A percentile compares a stretch with the other conserved stretches of the same genome.
phyloP scores from a whole-genome alignment of 2,888 invertebrate species.

The Eupeodes luniger region DNA sequence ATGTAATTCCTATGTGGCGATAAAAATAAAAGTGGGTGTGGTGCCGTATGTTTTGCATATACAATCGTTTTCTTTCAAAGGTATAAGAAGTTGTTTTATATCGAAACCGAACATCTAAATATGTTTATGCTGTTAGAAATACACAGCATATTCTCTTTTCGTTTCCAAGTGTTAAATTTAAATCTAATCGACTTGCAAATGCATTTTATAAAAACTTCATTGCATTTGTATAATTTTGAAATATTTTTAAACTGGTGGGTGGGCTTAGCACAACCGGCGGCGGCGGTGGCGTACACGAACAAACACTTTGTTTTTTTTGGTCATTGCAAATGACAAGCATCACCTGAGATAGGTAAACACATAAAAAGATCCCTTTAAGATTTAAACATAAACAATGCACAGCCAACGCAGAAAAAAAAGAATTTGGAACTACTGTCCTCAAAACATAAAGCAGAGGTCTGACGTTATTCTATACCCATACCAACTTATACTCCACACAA shows the following conservation, averaged over 20 bases:
- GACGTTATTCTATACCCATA: background rate
- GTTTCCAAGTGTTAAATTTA: constrained; percentile 13
- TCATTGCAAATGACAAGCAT: constrained; percentile 59
- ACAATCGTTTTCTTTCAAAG: too few species aligned
- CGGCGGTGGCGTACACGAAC: background rate
- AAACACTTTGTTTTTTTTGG: constrained; percentile 23
- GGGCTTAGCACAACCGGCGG: too few species aligned
- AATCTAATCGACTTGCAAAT: constrained; percentile 60
- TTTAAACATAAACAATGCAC: constrained; percentile 14
- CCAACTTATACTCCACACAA: background rate
- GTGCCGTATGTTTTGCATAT: too few species aligned
- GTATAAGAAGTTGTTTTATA: too few species aligned
- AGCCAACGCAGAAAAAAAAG: background rate
- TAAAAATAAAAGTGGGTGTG: too few species aligned
- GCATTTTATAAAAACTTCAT: constrained; percentile 19
- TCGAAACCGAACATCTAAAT: too few species aligned
- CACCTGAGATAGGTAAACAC: constrained; percentile 8
- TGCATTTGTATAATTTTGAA: constrained; percentile 47
- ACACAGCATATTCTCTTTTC: background rate
- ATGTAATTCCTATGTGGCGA: too few species aligned
- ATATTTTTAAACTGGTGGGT: constrained; percentile 30
- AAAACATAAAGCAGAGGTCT: constrained; percentile 53
- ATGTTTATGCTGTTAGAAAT: background rate
- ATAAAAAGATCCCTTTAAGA: constrained; percentile 25
- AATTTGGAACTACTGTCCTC: constrained; percentile 29